Evolutionary conservation across 2,888 invertebrate species (phyloP), one percentile per base, ranked within the genome.

Genomic region (Norana najaformis): DNA sequence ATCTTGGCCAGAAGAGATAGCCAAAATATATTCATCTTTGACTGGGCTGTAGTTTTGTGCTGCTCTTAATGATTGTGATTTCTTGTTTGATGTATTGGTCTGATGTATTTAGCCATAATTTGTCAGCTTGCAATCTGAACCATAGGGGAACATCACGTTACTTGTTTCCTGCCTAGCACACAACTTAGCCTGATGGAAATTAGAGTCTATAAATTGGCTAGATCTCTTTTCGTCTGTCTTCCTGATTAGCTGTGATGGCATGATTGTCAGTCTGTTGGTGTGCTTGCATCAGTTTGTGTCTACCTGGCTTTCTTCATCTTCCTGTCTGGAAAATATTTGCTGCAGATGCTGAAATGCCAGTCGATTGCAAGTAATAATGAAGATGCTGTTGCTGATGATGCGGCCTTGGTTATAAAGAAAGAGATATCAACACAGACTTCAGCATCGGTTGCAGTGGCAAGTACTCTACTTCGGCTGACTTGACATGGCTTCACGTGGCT

Each of bases 381-480:
- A n/a, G 69, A n/a, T 0, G 69, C 69, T n/a, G 69, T n/a, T 69
- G n/a, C 69, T 69, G 69, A n/a, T 69, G n/a, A 30, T 69, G 69
- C 30, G 30, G 35, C 85, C 36, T 85, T 37, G 37, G 35, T 85
- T 85, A 37, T 37, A 20, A 36, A n/a, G 85, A 85, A 85, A 35
- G 85, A 85, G 85, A 85, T 85, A 35, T 85, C 85, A 85, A 85
- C 85, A 85, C 85, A 85, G 85, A 85, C 85, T 36, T 35, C 85
- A 85, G 37, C 37, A 37, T 37, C 85, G 11, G 85, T 13, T 18
- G 37, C 85, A 6, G 36, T 83, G 83, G 83, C 83, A 83, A 83
- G 69, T 69, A 69, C 69, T n/a, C 69, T 69, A n/a, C 69, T n/a
- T n/a, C n/a, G 0, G 30, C n/a, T 69, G 69, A n/a, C 69, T 16